Percentiles rank a stretch among this genome's conserved stretches.
phyloP scores from a whole-genome alignment of 2,888 invertebrate genomes.

The Tinea semifulvella region DNA sequence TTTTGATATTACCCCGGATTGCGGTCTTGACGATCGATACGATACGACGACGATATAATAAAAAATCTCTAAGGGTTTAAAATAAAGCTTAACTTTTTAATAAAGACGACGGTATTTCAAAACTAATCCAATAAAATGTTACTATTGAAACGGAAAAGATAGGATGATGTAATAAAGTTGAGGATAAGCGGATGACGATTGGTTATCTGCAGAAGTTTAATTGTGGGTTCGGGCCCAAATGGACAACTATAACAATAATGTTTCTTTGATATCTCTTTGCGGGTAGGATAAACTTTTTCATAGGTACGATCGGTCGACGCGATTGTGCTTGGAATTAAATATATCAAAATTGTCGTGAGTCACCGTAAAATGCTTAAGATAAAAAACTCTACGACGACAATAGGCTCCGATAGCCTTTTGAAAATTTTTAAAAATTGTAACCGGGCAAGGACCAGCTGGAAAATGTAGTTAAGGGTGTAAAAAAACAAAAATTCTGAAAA shows the following conservation, averaged over 20 bases:
- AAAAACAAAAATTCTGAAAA: too few relatives aligned
- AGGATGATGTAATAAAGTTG: neutral
- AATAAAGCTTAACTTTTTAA: conserved; percentile 2
- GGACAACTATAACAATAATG: neutral
- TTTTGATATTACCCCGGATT: too few relatives aligned
- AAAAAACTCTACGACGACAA: too few relatives aligned
- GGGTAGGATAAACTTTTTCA: neutral
- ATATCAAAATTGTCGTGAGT: neutral
- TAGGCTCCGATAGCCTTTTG: too few relatives aligned
- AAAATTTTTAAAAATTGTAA: too few relatives aligned
- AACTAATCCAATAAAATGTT: conserved; percentile 1
- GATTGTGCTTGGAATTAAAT: neutral
- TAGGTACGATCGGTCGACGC: neutral
- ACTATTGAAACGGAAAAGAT: neutral
- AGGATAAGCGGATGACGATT: neutral
- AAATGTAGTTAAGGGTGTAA: too few relatives aligned
- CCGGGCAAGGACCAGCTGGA: too few relatives aligned
- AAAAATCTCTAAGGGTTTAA: too few relatives aligned
- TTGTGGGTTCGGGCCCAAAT: neutral
- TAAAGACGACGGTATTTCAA: neutral
- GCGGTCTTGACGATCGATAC: too few relatives aligned
- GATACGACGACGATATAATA: too few relatives aligned
- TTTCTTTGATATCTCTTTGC: neutral
- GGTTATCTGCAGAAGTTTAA: neutral
- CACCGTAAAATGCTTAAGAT: neutral